Evolutionary conservation across 2,797 vertebrate genomes (phyloP), one percentile per base, ranked within the genome.

Genomic region (Pitangus sulphuratus): DNA sequence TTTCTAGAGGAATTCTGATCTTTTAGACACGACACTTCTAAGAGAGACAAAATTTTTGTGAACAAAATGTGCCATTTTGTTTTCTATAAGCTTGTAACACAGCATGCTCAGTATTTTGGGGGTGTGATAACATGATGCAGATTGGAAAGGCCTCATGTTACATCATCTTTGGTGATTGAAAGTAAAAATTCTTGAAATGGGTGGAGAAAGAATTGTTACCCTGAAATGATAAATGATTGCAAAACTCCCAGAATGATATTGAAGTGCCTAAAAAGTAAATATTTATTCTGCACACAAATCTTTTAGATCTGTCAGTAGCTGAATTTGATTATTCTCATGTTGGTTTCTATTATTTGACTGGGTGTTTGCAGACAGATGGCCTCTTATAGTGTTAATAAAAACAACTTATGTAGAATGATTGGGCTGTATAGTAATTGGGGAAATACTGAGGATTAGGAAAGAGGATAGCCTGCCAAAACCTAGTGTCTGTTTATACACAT

Each of bases 331-430:
- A 79, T 95, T 96, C 70, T 94, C 84, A 14, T 84, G 69, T 76
- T 86, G 57, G 33, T 76, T 96, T 91, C 87, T 91, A 50, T 93
- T 93, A 92, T 89, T 94, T 95, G 44, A 86, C 66, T 88, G 85
- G n/a, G 39, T 92, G 74, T 96, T 80, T 91, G 89, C 84, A 91
- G 92, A 91, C 95, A 97, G 94, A 96, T 97, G 95, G 95, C 62
- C 69, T 95, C 91, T 72, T 84, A 40, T 30, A 88, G 83, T 93
- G 83, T 95, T 95, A 88, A 94, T 96, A 90, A 90, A 97, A 97
- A 95, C 93, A 91, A 92, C 93, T 95, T 96, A 68, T 82, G 54
- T 71, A 82, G 85, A 87, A 71, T 28, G 70, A 96, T 74, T 72
- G 53, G 88, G 89, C 70, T 96, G 58, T 92, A 80, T 66, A 65